Base-by-base conservation (phyloP, 2,888 invertebrate species). In the Apotomis capreana region DNA sequence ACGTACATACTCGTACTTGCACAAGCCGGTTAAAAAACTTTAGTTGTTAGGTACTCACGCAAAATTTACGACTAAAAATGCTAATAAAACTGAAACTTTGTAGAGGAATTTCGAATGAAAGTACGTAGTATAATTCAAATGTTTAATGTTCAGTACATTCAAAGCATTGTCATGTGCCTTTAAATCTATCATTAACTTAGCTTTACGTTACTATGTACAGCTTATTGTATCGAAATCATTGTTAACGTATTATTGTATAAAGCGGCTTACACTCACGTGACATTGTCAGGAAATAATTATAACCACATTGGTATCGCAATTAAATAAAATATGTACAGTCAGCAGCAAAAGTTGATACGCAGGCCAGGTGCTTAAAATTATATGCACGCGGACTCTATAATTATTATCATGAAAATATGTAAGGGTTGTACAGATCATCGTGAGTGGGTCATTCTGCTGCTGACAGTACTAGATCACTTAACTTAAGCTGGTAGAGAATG, bases 91-190 rank as follows among this genome's bases (percentile, higher is more conserved):
- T 49, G 10, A 49, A 49, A 44, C 9, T 60, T 46, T 51, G 0
- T 26, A 26, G 10, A 57, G 13, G 8, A 8, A 26, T 3, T 15
- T 15, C 0, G 36, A 69, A 65, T 65, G 0, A 71, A 71, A 69
- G 10, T n/a, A 26, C 76, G 49, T 49, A 70, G 74, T 79, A 78
- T 85, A 84, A 83, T 82, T 83, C 82, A 88, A 88, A 87, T 78
- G 79, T 89, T 92, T 91, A 90, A 89, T 89, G 77, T 74, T 90
- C 90, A 89, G 91, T 92, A 92, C 92, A 92, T 89, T 87, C 85
- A 92, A 92, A 92, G 92, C 92, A 86, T 88, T 78, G 77, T 76
- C 76, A 78, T 72, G 83, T 83, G 84, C 80, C 76, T 64, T 71
- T 77, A 74, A 40, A 26, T 64, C 70, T 74, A 75, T 62, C 9